A percentile compares a stretch with the other conserved stretches of the same genome.
Evolutionary conservation across 2,113 vertebrate species (phyloP).

Genomic region (Macquaria australasica): DNA sequence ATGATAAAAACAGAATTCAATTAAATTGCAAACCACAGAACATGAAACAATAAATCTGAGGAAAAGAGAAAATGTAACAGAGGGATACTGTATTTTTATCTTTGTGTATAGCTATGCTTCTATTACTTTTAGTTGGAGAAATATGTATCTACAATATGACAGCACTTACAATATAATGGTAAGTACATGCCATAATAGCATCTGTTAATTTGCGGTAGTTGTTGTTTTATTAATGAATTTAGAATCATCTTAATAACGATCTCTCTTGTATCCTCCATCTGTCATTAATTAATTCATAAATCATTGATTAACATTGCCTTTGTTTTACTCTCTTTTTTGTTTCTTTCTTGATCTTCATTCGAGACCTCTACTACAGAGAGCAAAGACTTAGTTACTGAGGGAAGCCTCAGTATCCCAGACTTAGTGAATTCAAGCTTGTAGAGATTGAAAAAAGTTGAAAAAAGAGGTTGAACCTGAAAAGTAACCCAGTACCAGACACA

Average conservation of each 20-base stretch:
- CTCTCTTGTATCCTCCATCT: too few relatives aligned
- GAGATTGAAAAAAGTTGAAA: not conserved
- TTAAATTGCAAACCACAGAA: not conserved
- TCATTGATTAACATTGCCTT: not conserved
- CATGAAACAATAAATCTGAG: not conserved
- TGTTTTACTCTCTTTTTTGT: not conserved
- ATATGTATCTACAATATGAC: not conserved
- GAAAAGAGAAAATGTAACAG: not conserved
- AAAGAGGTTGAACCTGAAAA: not conserved
- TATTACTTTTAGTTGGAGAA: not conserved
- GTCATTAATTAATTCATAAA: not conserved
- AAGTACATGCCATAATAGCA: not conserved
- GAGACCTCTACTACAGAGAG: not conserved
- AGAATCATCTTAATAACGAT: not conserved
- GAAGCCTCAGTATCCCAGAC: not conserved
- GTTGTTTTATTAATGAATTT: not conserved
- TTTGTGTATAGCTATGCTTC: too few relatives aligned
- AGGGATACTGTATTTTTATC: not conserved
- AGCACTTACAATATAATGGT: not conserved
- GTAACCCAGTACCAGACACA: not conserved
- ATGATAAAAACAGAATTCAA: not conserved
- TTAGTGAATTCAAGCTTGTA: not conserved
- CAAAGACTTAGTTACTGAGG: not conserved
- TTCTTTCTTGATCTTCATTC: constrained; percentile 9
- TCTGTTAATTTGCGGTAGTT: not conserved